Percentiles rank a stretch among this genome's conserved stretches.
Conservation (phyloP, 1,140 invertebrate genomes). For the Pseudomyrmex flavicornis region DNA sequence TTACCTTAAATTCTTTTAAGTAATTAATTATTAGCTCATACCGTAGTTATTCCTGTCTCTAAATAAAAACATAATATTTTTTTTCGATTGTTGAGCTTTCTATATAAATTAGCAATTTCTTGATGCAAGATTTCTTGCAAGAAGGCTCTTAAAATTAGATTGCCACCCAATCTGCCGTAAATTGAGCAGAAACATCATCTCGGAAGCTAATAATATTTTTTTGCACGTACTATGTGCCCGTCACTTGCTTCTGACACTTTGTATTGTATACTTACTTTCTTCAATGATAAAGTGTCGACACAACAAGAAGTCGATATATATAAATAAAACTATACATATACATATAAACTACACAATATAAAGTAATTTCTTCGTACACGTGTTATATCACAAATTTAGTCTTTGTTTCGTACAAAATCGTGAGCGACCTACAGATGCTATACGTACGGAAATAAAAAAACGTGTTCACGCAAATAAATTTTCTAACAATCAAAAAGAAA, state of each 20-base stretch:
- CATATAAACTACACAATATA: no score
- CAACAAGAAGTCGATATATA: neutral
- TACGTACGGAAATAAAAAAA: slow-evolving; percentile 20
- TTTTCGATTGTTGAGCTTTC: neutral
- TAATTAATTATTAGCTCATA: no score
- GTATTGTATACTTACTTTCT: neutral
- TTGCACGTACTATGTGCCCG: no score
- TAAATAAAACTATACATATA: slow-evolving; percentile 26
- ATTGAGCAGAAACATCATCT: neutral
- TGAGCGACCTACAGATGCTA: slow-evolving; percentile 21
- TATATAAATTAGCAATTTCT: neutral
- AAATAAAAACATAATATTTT: neutral
- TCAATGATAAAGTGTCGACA: neutral
- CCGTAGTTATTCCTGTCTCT: no score
- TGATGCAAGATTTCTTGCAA: neutral
- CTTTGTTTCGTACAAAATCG: neutral
- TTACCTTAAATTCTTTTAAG: no score
- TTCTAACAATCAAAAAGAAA: neutral
- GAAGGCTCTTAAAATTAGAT: neutral
- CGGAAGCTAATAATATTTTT: neutral
- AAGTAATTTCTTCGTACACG: neutral
- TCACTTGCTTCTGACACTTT: neutral
- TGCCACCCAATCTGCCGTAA: neutral
- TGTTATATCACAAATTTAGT: neutral
- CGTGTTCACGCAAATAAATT: neutral